phyloP scores from a whole-genome alignment of 53 echinoderm and acorn worm genomes.

The Patiria pectinifera region DNA sequence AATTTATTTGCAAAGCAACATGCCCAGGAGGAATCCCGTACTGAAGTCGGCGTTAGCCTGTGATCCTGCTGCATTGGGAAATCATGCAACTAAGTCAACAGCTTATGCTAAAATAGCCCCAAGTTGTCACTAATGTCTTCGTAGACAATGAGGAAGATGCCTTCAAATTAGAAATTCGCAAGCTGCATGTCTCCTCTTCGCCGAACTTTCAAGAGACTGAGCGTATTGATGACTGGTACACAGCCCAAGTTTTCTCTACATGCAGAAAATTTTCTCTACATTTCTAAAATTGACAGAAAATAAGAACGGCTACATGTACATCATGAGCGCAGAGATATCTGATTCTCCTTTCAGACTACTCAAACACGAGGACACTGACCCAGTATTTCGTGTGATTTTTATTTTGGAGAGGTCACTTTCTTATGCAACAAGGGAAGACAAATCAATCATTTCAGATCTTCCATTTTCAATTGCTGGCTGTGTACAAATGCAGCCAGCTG shows the following conservation, averaged over 20 bases:
- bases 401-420: no score
- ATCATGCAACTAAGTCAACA: not conserved
- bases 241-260: not conserved
- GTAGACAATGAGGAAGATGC: slow-evolving; percentile 11
- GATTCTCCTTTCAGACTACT: no score
- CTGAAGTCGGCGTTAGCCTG: not conserved
- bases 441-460: no score
- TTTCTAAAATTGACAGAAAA: no score
- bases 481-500: no score
- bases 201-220: slow-evolving; percentile 1
- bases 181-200: slow-evolving; percentile 14
- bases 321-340: no score
- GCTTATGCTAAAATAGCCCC: slow-evolving; percentile 5
- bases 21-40: not conserved
- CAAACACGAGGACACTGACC: no score
- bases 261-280: not conserved
- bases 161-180: slow-evolving; percentile 5
- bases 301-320: no score
- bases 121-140: not conserved
- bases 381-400: no score
- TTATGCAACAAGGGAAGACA: no score
- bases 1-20: slow-evolving; percentile 4
- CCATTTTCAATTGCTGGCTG: no score
- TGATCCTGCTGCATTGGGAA: slow-evolving; percentile 18
- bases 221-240: not conserved